Conservation (phyloP, 2,113 vertebrate species). For the Notarius quadriscutis region DNA sequence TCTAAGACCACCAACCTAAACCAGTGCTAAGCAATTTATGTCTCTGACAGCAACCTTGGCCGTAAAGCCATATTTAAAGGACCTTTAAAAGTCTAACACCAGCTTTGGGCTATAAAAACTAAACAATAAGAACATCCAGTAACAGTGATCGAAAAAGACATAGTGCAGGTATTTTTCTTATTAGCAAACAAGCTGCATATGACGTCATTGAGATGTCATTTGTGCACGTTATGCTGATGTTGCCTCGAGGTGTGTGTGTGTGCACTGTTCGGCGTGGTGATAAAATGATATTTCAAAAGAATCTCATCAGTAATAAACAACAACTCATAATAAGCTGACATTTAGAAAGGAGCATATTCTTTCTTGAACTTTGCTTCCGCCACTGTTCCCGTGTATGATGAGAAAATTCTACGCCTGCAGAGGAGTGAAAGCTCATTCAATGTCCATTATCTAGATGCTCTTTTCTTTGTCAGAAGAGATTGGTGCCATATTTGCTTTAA, state of each 20-base stretch:
- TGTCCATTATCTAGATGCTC: constrained; percentile 1
- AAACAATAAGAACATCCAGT: neutral
- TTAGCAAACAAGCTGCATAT: neutral
- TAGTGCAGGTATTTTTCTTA: neutral
- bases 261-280: constrained; percentile 1
- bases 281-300: constrained; percentile 39
- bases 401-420: constrained; percentile 6
- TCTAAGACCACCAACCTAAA: neutral
- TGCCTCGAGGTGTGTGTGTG: neutral
- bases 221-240: neutral
- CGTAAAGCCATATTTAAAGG: neutral
- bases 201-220: neutral
- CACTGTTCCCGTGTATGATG: neutral
- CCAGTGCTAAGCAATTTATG: neutral
- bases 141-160: neutral
- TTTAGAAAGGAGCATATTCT: constrained; percentile 56
- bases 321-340: constrained; percentile 66
- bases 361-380: neutral
- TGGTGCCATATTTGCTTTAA: neutral
- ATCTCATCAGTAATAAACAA: constrained; percentile 56
- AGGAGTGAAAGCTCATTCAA: neutral
- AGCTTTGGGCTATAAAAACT: neutral
- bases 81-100: neutral
- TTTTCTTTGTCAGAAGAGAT: constrained; percentile 5
- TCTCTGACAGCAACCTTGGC: neutral